phyloP scores from a whole-genome alignment of 1,140 invertebrate genomes.

The Apis dorsata region DNA sequence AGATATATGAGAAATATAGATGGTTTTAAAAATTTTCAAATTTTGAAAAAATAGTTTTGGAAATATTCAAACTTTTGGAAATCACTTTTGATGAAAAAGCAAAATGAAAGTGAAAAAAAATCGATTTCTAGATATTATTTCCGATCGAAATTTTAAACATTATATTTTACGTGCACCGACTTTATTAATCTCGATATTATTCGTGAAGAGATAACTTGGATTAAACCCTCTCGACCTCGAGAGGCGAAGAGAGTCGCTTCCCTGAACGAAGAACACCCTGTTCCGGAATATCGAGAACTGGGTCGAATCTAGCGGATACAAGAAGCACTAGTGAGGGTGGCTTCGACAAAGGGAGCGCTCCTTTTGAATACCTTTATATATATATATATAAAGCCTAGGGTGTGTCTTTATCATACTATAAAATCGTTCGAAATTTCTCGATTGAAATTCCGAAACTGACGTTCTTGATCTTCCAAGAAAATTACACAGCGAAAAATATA shows the following conservation, averaged over 20 bases:
- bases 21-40: too few relatives aligned
- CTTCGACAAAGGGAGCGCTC: constrained; percentile 32
- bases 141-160: too few relatives aligned
- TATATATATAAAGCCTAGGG: neutral
- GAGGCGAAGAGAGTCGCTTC: neutral
- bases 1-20: too few relatives aligned
- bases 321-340: constrained; percentile 31
- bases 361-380: constrained; percentile 35
- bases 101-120: too few relatives aligned
- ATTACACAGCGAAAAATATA: neutral
- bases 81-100: too few relatives aligned
- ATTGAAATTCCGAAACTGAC: constrained; percentile 14
- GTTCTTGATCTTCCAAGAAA: neutral
- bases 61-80: too few relatives aligned
- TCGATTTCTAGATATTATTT: too few relatives aligned
- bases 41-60: too few relatives aligned
- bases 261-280: neutral
- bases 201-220: constrained; percentile 9
- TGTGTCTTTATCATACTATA: constrained; percentile 22
- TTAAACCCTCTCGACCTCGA: constrained; percentile 18
- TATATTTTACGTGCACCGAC: neutral
- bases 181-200: neutral
- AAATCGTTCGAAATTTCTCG: constrained; percentile 16
- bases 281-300: neutral
- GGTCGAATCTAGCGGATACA: constrained; percentile 26